Evolutionary conservation across 2,797 vertebrate species (phyloP).

Genomic region (Leptodactylus fallax): DNA sequence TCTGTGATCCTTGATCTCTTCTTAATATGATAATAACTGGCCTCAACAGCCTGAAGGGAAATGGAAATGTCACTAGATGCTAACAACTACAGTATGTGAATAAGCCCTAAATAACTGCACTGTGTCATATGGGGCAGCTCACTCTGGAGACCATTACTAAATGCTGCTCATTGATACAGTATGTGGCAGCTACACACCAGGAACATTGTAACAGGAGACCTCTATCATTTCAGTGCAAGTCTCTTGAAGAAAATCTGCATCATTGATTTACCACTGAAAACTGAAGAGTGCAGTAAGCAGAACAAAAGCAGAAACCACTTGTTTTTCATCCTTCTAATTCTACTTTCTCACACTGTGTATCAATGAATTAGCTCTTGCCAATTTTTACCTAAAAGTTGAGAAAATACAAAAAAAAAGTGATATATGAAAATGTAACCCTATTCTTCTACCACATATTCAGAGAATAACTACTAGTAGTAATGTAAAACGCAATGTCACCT

Average conservation of each 20-base stretch:
- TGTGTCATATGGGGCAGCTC: not conserved
- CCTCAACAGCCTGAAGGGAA: not conserved
- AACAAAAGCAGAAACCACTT: not conserved
- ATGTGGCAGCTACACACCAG: conserved; percentile 4
- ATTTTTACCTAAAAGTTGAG: not conserved
- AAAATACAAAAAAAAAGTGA: not conserved
- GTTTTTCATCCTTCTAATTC: not conserved
- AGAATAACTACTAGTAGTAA: not conserved
- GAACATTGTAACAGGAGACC: not conserved
- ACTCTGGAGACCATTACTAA: conserved; percentile 23
- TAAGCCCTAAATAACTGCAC: conserved; percentile 16
- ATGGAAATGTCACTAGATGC: conserved; percentile 2
- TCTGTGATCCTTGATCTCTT: not conserved
- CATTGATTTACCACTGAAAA: conserved; percentile 4
- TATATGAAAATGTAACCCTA: not conserved
- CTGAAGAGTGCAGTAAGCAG: not conserved
- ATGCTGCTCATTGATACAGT: conserved; percentile 7
- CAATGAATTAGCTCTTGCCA: not conserved
- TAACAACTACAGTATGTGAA: not conserved
- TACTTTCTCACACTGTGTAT: conserved; percentile 2
- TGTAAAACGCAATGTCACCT: too few relatives aligned
- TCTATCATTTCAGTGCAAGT: not conserved
- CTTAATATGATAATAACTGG: not conserved
- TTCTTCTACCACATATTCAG: not conserved
- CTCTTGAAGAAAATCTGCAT: not conserved